phyloP scores from a whole-genome alignment of 2,888 invertebrate genomes.

The Linnaemya tessellans region DNA sequence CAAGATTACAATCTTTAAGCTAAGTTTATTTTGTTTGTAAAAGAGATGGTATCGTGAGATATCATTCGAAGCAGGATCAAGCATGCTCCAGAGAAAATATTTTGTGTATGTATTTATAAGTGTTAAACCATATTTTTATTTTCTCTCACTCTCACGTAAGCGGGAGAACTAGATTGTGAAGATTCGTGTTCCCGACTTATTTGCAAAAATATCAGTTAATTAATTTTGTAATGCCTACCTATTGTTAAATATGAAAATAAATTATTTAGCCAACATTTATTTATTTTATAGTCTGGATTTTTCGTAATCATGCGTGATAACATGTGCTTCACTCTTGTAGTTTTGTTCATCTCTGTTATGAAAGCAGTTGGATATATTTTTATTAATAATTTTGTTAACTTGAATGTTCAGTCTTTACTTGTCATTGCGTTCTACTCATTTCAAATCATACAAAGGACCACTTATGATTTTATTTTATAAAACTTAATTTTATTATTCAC shows the following conservation, averaged over 20 bases:
- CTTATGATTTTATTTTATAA: background rate
- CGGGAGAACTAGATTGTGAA: background rate
- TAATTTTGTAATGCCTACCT: too few species aligned
- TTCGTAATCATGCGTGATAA: background rate
- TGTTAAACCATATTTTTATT: too few species aligned
- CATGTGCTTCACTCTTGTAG: background rate
- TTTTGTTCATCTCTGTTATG: background rate
- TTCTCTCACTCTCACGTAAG: background rate
- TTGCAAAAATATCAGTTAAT: too few species aligned
- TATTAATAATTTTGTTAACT: background rate
- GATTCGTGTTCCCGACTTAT: too few species aligned
- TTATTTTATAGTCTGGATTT: background rate
- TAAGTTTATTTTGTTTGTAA: slow-evolving; percentile 1
- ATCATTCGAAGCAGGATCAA: background rate
- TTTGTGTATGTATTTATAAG: too few species aligned
- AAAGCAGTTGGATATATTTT: background rate
- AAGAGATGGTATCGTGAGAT: background rate
- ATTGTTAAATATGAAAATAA: too few species aligned
- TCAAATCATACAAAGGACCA: background rate
- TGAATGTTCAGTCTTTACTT: background rate
- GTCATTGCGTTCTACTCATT: background rate
- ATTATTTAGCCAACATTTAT: too few species aligned
- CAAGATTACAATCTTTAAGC: slow-evolving; percentile 59
- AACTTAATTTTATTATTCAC: background rate
- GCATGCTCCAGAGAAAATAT: too few species aligned